phyloP scores from a whole-genome alignment of 2,888 invertebrate genomes.

The Drosophila parthenogenetica region DNA sequence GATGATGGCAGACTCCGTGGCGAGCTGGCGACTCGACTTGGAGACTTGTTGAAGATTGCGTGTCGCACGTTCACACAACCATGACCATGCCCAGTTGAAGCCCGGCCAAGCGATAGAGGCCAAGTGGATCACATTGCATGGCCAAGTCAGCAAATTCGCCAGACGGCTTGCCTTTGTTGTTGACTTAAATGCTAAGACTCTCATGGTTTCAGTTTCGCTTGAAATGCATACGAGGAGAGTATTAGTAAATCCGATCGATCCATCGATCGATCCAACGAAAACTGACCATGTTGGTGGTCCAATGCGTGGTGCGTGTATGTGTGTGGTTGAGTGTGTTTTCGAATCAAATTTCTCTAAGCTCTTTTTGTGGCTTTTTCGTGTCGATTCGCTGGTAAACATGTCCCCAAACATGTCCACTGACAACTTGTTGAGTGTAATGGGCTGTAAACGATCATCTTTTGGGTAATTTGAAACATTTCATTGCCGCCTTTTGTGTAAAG shows the following conservation, averaged over 20 bases:
- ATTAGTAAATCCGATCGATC: conserved; percentile 16
- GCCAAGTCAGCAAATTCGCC: conserved; percentile 5
- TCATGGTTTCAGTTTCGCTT: conserved; percentile 68
- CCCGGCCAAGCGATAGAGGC: conserved; percentile 5
- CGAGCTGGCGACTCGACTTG: too few species aligned
- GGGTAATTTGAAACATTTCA: conserved; percentile 45
- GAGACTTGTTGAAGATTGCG: conserved; percentile 35
- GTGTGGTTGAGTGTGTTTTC: conserved; percentile 32
- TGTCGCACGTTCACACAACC: conserved; percentile 60
- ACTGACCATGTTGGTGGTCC: conserved; percentile 52
- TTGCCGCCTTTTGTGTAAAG: conserved; percentile 36
- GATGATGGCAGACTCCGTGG: conserved; percentile 34
- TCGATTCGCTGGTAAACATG: conserved; percentile 70
- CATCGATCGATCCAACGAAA: conserved; percentile 33
- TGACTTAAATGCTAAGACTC: conserved; percentile 23
- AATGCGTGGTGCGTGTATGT: conserved; percentile 10
- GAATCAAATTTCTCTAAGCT: conserved; percentile 68
- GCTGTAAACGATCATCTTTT: conserved; percentile 48
- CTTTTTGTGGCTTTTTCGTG: conserved; percentile 67
- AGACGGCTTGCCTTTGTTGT: conserved; percentile 50
- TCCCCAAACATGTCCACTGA: conserved; percentile 60
- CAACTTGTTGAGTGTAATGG: conserved; percentile 67
- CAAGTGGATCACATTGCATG: conserved; percentile 25
- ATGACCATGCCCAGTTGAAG: conserved; percentile 29
- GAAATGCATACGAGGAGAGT: conserved; percentile 53